A percentile compares a stretch with the other conserved stretches of the same genome.
These are phyloP conservation scores for Bothrops jararaca DNA, from an alignment of 2,113 vertebrate species.

Conservation along the genomic window DNA sequence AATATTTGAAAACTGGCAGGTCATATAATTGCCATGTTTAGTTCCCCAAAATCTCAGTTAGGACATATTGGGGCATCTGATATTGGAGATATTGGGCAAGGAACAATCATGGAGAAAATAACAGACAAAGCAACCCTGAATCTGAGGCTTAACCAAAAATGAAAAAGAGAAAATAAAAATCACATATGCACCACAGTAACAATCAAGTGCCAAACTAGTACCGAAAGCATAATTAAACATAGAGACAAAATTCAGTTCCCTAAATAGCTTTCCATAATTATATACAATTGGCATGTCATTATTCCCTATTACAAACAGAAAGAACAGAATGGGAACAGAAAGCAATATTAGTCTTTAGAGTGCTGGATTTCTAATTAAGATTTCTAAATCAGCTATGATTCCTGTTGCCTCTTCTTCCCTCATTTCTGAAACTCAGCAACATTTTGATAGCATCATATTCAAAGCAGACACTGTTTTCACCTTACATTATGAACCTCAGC, in stretches of 20 bases:
- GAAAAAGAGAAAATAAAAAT: slow-evolving; percentile 35
- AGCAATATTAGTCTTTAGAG: slow-evolving; percentile 49
- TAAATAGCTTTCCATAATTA: slow-evolving; percentile 61
- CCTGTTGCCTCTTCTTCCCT: slow-evolving; percentile 27
- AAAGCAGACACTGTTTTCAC: slow-evolving; percentile 53
- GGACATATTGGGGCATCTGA: slow-evolving; percentile 8
- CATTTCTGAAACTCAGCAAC: slow-evolving; percentile 50
- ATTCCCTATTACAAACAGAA: slow-evolving; percentile 58
- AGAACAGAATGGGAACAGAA: slow-evolving; percentile 52
- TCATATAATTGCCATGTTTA: neutral
- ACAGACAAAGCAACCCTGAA: slow-evolving; percentile 18
- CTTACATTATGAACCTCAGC: slow-evolving; percentile 38
- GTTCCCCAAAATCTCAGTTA: slow-evolving; percentile 2
- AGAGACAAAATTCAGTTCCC: slow-evolving; percentile 49
- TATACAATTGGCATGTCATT: slow-evolving; percentile 55
- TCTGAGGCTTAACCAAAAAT: slow-evolving; percentile 10
- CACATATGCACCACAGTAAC: slow-evolving; percentile 46
- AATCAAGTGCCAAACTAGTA: slow-evolving; percentile 51
- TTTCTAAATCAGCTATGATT: slow-evolving; percentile 49
- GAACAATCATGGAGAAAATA: slow-evolving; percentile 3
- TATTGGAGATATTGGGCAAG: neutral
- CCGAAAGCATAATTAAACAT: slow-evolving; percentile 55
- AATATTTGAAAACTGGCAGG: neutral
- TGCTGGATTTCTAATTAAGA: slow-evolving; percentile 59
- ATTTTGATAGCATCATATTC: slow-evolving; percentile 40